phyloP scores from a whole-genome alignment of 2,797 vertebrate genomes.

The Sarcoramphus papa region DNA sequence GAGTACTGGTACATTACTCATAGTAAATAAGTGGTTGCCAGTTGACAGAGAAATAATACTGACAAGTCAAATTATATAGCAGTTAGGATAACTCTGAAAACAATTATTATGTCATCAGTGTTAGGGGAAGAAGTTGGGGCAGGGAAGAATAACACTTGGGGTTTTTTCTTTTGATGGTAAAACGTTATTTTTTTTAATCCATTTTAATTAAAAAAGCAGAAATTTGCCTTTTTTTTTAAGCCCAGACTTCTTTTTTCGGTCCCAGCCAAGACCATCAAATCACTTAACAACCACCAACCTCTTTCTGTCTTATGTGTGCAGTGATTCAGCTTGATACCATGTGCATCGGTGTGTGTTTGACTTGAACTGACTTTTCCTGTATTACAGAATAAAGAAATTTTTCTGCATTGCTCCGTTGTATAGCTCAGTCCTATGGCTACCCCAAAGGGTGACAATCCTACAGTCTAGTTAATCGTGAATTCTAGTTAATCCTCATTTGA shows the following conservation, averaged over 20 bases:
- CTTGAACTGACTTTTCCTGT: not conserved
- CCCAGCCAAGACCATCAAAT: not conserved
- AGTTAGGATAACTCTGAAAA: slow-evolving; percentile 45
- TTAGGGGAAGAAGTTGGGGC: not conserved
- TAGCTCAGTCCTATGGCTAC: not conserved
- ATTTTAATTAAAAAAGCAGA: not conserved
- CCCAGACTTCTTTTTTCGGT: not conserved
- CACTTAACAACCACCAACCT: not conserved
- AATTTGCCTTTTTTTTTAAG: not conserved
- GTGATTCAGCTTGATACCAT: not conserved
- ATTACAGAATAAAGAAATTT: not conserved
- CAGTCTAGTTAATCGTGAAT: not conserved
- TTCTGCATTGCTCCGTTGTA: not conserved
- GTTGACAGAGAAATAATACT: not conserved
- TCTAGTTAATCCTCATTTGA: not conserved
- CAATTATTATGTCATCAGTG: slow-evolving; percentile 31
- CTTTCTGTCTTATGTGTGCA: not conserved
- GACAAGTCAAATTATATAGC: slow-evolving; percentile 20
- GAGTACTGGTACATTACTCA: not conserved
- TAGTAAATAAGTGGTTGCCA: slow-evolving; percentile 46
- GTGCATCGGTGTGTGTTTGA: not conserved
- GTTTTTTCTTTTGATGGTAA: not conserved
- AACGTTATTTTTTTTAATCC: not conserved
- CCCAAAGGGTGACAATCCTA: not conserved
- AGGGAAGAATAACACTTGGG: not conserved